Evolutionary conservation across 1,140 invertebrate genomes (phyloP).

Genomic region (Bradysia coprophila): DNA sequence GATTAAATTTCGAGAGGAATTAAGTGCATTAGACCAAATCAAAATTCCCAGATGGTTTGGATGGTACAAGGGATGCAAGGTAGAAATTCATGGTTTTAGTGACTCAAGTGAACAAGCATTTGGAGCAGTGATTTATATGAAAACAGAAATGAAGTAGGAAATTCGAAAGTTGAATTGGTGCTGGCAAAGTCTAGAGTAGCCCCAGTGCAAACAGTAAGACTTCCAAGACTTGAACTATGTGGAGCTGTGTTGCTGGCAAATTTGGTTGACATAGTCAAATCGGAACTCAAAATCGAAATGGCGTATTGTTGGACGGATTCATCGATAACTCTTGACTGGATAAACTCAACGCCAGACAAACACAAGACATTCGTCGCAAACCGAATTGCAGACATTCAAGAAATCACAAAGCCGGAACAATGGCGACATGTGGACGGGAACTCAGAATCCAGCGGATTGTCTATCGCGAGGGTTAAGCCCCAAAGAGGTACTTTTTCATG

Average conservation of each 20-base stretch:
- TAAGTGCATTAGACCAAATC: constrained; percentile 8
- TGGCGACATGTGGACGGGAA: neutral
- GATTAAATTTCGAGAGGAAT: constrained; percentile 7
- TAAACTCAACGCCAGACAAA: neutral
- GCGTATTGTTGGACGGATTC: neutral
- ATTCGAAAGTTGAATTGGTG: neutral
- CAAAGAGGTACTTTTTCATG: neutral
- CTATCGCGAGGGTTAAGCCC: neutral
- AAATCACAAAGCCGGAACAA: neutral
- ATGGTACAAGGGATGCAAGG: neutral
- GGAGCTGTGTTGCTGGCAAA: constrained; percentile 6
- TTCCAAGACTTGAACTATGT: constrained; percentile 11
- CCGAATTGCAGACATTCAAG: neutral
- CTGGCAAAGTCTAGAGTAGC: constrained; percentile 13
- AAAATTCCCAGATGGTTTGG: neutral
- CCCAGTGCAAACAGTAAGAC: constrained; percentile 8
- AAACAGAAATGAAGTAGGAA: constrained; percentile 3
- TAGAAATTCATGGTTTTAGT: constrained; percentile 12
- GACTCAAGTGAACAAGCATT: constrained; percentile 17
- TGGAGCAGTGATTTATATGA: constrained; percentile 17
- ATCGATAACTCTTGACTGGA: neutral
- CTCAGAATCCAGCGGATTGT: neutral
- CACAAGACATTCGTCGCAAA: neutral
- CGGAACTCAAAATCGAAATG: neutral
- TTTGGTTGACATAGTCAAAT: constrained; percentile 6